These are phyloP conservation scores for Drosophila ironensis DNA, from an alignment of 1,140 invertebrate genomes.

Conservation along the genomic window DNA sequence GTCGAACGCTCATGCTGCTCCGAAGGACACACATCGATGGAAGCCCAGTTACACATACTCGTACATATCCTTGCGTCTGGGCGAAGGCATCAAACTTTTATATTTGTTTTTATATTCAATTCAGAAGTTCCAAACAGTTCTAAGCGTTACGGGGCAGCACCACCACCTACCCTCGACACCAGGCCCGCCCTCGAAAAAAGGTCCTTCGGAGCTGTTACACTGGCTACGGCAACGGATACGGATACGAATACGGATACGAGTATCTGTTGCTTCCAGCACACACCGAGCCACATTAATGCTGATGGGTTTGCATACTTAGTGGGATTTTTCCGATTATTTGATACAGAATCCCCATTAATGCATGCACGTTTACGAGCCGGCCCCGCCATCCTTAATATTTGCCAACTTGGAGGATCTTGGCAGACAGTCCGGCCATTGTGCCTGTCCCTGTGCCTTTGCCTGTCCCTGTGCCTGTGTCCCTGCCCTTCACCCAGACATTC, in stretches of 20 bases:
- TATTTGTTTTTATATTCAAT: constrained; percentile 78
- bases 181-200: constrained; percentile 5
- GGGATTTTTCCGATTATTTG: constrained; percentile 50
- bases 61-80: background rate
- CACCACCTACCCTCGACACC: background rate
- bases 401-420: constrained; percentile 49
- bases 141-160: constrained; percentile 1
- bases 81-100: constrained; percentile 66
- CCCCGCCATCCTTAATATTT: constrained; percentile 40
- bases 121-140: constrained; percentile 56
- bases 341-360: constrained; percentile 64
- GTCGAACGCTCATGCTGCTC: constrained; percentile 29
- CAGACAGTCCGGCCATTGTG: constrained; percentile 40
- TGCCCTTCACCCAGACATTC: constrained; percentile 50
- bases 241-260: no score
- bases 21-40: constrained; percentile 9
- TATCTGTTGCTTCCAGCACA: constrained; percentile 48
- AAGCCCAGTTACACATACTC: constrained; percentile 1
- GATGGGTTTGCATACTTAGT: constrained; percentile 39
- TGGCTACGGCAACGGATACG: no score
- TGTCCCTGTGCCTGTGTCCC: constrained; percentile 1
- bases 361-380: constrained; percentile 46
- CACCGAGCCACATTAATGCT: constrained; percentile 4
- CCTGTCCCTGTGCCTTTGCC: constrained; percentile 4
- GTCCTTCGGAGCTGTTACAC: constrained; percentile 8